Percentiles rank a stretch among this genome's conserved stretches.
Conservation (phyloP, 2,888 invertebrate species). For the Tenthredo mesomela region DNA sequence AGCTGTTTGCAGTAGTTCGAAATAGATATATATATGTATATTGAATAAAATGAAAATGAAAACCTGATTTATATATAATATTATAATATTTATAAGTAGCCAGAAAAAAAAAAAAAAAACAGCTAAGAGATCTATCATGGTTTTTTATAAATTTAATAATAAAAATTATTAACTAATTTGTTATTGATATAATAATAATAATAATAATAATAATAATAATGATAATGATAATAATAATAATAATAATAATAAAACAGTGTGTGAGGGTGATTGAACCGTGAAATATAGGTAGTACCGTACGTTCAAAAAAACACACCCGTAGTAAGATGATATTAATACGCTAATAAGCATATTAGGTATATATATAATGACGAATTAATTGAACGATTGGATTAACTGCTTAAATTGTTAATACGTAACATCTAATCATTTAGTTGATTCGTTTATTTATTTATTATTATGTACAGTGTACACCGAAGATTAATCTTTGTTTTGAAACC, state of each 20-base stretch:
- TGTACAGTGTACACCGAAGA: constrained; percentile 61
- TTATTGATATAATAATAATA: constrained; percentile 55
- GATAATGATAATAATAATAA: no score
- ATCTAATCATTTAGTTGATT: constrained; percentile 18
- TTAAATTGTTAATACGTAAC: constrained; percentile 30
- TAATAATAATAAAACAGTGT: constrained; percentile 34
- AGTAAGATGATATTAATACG: constrained; percentile 23
- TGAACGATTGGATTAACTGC: constrained; percentile 49
- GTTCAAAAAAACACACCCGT: constrained; percentile 11
- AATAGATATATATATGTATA: neutral
- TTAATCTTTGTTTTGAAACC: neutral
- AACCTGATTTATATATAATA: neutral
- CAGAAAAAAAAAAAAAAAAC: constrained; percentile 45
- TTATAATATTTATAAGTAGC: constrained; percentile 49
- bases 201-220: neutral
- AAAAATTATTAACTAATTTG: constrained; percentile 58
- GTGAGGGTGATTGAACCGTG: constrained; percentile 14
- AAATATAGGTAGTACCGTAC: constrained; percentile 32
- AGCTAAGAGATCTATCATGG: constrained; percentile 61
- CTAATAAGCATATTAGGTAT: neutral
- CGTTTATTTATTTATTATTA: constrained; percentile 50
- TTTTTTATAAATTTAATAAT: constrained; percentile 52
- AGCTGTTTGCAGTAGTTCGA: neutral
- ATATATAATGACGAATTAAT: constrained; percentile 27
- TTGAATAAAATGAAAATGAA: neutral